Base-by-base conservation (phyloP, 2,797 vertebrate species). In the Poeciliopsis presidionis region DNA sequence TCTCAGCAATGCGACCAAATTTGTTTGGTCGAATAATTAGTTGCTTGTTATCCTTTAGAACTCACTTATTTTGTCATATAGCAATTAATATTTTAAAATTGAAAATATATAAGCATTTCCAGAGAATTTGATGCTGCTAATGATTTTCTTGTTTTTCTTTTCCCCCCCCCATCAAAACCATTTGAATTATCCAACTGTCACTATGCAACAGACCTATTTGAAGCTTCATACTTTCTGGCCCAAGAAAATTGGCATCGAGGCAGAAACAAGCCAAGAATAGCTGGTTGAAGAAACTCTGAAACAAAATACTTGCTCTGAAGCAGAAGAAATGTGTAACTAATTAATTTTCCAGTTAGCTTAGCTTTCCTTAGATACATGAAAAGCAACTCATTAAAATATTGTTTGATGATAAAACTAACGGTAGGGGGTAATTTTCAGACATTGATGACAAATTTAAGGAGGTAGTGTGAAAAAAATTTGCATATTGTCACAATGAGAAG, bases 121-220 rank as follows among this genome's bases (percentile, higher is more conserved):
- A 28, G 9, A 14, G 5, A 33, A 16, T 33, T 18, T 61, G 53
- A n/a, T 33, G 59, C 8, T 18, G 13, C 11, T 45, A 70, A 45
- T n/a, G 25, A 1, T n/a, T n/a, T 25, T 12, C 3, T 16, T n/a
- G 4, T 43, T 41, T 43, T 61, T 33, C 5, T 33, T 59, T 30
- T 7, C 3, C 2, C 45, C 14, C 16, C 5, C 30, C 11, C 14
- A 20, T 36, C 36, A 25, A 67, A 41, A 22, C 8, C 16, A 2
- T 70, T 70, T 70, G 5, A 70, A 14, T 70, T n/a, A n/a, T 70
- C 9, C 20, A 67, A 67, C 39, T 16, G 67, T 70, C 45, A n/a
- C 41, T 9, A 70, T 28, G 41, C 41, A n/a, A 70, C 67, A 45
- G 33, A 25, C 18, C 63, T 25, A 70, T 43, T n/a, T 45, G 13